These are phyloP conservation scores for Notothenia coriiceps DNA, from an alignment of 2,113 vertebrate species.

Conservation along the genomic window DNA sequence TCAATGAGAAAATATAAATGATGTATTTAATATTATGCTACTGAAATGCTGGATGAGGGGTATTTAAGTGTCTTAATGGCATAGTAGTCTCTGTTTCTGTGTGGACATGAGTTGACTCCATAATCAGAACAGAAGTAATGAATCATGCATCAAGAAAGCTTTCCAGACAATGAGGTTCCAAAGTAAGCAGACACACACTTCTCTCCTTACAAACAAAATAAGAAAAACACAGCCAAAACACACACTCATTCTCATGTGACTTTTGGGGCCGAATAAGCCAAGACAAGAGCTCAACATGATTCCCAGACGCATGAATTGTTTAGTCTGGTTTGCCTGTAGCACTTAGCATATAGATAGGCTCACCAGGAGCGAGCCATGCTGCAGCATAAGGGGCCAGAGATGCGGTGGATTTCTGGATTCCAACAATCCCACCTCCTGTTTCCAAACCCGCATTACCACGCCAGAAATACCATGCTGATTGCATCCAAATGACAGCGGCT, in stretches of 20 bases:
- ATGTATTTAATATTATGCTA: background rate
- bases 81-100: slow-evolving; percentile 5
- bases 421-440: slow-evolving; percentile 47
- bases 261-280: slow-evolving; percentile 57
- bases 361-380: slow-evolving; percentile 35
- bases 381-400: slow-evolving; percentile 33
- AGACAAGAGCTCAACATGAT: slow-evolving; percentile 57
- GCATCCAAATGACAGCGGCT: slow-evolving; percentile 53
- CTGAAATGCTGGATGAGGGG: background rate
- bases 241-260: slow-evolving; percentile 12
- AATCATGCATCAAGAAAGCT: slow-evolving; percentile 57
- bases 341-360: slow-evolving; percentile 84
- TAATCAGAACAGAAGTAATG: slow-evolving; percentile 46
- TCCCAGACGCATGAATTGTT: slow-evolving; percentile 59
- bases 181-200: slow-evolving; percentile 23
- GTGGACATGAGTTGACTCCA: slow-evolving; percentile 44
- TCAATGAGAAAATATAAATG: slow-evolving; percentile 19
- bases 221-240: slow-evolving; percentile 24
- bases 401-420: slow-evolving; percentile 30
- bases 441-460: slow-evolving; percentile 45
- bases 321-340: slow-evolving; percentile 53
- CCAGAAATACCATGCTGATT: slow-evolving; percentile 46
- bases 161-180: slow-evolving; percentile 47
- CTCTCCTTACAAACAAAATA: slow-evolving; percentile 35
- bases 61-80: background rate